These are phyloP conservation scores for Threskiornis aethiopicus DNA, from an alignment of 2,797 vertebrate genomes.

Conservation along the genomic window DNA sequence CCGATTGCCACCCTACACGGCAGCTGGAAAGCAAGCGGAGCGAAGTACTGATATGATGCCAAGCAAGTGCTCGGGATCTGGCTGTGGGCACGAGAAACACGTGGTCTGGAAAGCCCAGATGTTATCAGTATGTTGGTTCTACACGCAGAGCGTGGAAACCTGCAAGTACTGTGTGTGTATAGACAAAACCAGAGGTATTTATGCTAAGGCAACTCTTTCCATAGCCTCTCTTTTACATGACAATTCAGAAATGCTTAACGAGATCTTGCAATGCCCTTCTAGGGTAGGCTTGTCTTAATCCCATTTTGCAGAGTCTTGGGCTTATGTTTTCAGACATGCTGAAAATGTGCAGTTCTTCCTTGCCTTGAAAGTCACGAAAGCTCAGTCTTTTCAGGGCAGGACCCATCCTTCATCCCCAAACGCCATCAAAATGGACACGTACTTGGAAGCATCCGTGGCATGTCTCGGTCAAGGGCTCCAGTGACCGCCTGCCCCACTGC, in stretches of 20 bases:
- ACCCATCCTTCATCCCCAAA: background rate
- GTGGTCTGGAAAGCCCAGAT: background rate
- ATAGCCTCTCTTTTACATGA: background rate
- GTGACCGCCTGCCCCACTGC: background rate
- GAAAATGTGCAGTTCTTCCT: background rate
- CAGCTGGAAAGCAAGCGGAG: background rate
- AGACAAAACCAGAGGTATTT: background rate
- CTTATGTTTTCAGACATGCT: background rate
- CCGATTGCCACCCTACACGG: accelerated
- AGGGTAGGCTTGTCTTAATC: slow-evolving; percentile 28
- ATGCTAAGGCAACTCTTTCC: background rate
- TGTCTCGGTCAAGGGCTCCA: accelerated
- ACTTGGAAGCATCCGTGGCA: background rate
- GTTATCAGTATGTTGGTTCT: background rate
- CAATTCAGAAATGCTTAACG: background rate
- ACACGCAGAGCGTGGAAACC: background rate
- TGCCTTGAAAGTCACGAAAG: background rate
- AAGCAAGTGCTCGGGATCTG: background rate
- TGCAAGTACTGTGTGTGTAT: background rate
- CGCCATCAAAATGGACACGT: background rate
- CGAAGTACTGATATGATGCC: background rate
- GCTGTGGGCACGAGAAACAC: background rate
- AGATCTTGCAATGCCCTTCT: background rate
- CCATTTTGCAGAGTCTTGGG: slow-evolving; percentile 19
- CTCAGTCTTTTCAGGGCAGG: background rate